Evolutionary conservation across 2,113 vertebrate genomes (phyloP), one percentile per base, ranked within the genome.

Genomic region (Percina caprodes): DNA sequence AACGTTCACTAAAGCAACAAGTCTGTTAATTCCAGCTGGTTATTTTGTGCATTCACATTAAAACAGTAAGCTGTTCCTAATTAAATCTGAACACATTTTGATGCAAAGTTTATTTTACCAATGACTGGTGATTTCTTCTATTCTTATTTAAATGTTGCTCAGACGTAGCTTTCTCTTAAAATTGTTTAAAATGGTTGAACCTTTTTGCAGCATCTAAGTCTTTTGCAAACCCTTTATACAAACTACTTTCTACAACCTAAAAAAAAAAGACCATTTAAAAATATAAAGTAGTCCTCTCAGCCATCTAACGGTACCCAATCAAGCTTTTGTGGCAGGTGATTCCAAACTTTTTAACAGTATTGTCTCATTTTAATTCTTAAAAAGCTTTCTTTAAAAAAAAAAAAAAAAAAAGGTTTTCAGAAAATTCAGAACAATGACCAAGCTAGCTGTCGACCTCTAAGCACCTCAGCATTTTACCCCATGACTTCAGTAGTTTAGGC

Each of bases 401-500:
- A 30, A 30, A 2, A 30, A 30, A 30, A 30, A 30, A 30, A 82
- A 23, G 14, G 14, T n/a, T 81, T 75, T 55, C 35, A 46, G 30
- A 23, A 63, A 63, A 30, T 59, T 13, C 30, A 65, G 11, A 61
- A n/a, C 16, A n/a, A 24, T 63, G 30, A 26, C 11, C 3, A 18
- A 7, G 18, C 68, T 15, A 82, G 59, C 62, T 18, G 59, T 15
- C 61, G 45, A 55, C 42, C 49, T 77, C 70, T 61, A 12, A 15
- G 68, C 54, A 54, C 42, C 14, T 0, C 23, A 58, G 24, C 77
- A 45, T 75, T 71, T 79, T 51, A 55, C 70, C 30, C 58, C 45
- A 79, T 77, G 82, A 89, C 46, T 66, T 66, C 15, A 65, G 65
- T 14, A 76, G 65, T 13, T 46, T 67, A 71, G 39, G 54, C 76